Evolutionary conservation across 2,888 invertebrate species (phyloP).

Genomic region (Geotrupes spiniger): DNA sequence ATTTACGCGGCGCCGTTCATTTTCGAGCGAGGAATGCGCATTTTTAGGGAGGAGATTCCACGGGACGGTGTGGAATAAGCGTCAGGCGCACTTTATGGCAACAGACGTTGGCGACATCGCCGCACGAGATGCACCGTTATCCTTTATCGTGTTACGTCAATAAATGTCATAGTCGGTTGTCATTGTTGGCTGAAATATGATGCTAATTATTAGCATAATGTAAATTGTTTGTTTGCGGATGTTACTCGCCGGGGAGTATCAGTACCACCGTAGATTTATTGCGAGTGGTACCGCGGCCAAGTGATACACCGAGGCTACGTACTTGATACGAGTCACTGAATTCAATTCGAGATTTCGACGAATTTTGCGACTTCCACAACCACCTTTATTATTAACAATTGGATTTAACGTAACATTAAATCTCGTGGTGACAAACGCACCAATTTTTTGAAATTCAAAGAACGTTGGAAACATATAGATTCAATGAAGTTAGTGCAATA

Average conservation of each 20-base stretch:
- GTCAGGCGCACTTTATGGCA: slow-evolving; percentile 3
- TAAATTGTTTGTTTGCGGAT: slow-evolving; percentile 5
- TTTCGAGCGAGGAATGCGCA: neutral
- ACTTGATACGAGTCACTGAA: neutral
- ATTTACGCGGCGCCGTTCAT: no score
- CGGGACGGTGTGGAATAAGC: neutral
- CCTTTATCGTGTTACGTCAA: slow-evolving; percentile 1
- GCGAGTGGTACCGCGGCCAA: neutral
- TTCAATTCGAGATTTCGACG: neutral
- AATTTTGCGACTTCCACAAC: neutral
- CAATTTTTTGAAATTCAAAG: no score
- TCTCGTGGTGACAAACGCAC: no score
- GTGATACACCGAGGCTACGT: neutral
- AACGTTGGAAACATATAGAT: no score
- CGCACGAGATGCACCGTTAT: slow-evolving; percentile 3
- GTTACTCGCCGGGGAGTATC: neutral
- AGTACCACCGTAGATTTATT: slow-evolving; percentile 1
- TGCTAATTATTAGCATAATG: slow-evolving; percentile 5
- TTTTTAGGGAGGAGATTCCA: neutral
- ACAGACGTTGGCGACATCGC: slow-evolving; percentile 1
- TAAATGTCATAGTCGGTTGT: neutral
- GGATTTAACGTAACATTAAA: no score
- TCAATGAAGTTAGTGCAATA: no score
- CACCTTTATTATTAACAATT: neutral
- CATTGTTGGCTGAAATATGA: slow-evolving; percentile 2